These are phyloP conservation scores for Brachionus manjavacas DNA, from an alignment of 1,140 invertebrate species.

Conservation along the genomic window DNA sequence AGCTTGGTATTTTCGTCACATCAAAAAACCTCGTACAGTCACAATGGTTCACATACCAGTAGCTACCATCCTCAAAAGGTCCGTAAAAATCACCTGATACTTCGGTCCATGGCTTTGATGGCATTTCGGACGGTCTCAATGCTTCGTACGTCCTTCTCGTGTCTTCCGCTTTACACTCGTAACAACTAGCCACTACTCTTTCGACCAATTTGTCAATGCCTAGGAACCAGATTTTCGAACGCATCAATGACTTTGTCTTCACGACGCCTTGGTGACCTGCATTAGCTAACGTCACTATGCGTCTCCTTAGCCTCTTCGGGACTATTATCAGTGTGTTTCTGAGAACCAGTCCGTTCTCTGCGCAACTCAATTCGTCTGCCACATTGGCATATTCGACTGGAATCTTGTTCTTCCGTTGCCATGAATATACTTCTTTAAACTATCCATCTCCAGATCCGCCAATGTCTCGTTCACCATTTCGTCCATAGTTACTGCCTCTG, in stretches of 20 bases:
- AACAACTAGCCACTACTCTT: constrained; percentile 16
- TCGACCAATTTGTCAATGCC: constrained; percentile 49
- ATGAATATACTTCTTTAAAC: neutral
- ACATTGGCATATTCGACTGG: neutral
- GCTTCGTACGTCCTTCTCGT: neutral
- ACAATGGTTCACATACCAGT: neutral
- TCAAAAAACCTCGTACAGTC: neutral
- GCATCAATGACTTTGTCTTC: constrained; percentile 47
- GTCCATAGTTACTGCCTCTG: neutral
- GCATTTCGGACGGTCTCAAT: neutral
- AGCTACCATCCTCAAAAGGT: neutral
- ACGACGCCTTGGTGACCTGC: constrained; percentile 48
- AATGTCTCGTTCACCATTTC: neutral
- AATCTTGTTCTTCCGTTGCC: neutral
- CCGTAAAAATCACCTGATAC: neutral
- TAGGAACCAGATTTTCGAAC: constrained; percentile 53
- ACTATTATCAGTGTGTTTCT: neutral
- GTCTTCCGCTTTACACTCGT: neutral
- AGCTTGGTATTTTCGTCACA: neutral
- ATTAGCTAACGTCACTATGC: constrained; percentile 44
- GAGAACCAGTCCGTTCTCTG: neutral
- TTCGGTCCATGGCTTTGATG: neutral
- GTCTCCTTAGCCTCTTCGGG: neutral
- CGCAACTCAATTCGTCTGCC: neutral
- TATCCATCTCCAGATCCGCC: neutral